Conservation (phyloP, 2,797 vertebrate species). For the Tokudaia muenninki region DNA sequence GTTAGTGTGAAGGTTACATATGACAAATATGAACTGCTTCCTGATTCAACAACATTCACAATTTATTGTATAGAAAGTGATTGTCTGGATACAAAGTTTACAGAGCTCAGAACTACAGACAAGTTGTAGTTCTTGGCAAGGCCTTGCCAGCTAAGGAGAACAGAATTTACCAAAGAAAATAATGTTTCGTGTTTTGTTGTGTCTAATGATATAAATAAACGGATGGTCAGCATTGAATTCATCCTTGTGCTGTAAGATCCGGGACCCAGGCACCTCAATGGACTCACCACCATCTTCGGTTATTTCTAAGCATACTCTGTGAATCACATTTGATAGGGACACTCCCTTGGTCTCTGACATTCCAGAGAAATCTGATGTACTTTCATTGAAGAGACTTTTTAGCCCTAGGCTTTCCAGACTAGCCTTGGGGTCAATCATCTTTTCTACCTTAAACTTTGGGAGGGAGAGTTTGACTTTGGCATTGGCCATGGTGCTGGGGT, state of each 20-base stretch:
- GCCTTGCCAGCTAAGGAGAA: slow-evolving; percentile 85
- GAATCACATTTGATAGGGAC: slow-evolving; percentile 88
- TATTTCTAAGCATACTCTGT: slow-evolving; percentile 88
- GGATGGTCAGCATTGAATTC: slow-evolving; percentile 90
- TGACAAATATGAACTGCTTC: slow-evolving; percentile 70
- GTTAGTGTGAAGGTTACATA: slow-evolving; percentile 70
- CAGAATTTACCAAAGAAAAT: slow-evolving; percentile 89
- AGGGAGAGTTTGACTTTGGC: slow-evolving; percentile 90
- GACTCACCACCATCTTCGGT: slow-evolving; percentile 89
- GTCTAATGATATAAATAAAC: slow-evolving; percentile 89
- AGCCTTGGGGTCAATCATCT: slow-evolving; percentile 85
- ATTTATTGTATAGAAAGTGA: slow-evolving; percentile 68
- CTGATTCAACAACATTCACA: slow-evolving; percentile 70
- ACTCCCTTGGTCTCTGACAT: slow-evolving; percentile 90
- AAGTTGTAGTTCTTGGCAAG: slow-evolving; percentile 52
- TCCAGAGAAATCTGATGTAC: slow-evolving; percentile 88
- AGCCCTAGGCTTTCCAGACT: slow-evolving; percentile 89
- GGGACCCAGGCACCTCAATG: slow-evolving; percentile 89
- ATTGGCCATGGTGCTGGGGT: slow-evolving; percentile 91
- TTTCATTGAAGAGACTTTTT: slow-evolving; percentile 86
- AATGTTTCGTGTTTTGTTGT: slow-evolving; percentile 90
- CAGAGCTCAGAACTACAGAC: slow-evolving; percentile 67
- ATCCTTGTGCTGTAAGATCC: slow-evolving; percentile 90
- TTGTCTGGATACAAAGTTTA: slow-evolving; percentile 73
- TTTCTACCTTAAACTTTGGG: slow-evolving; percentile 90